Evolutionary conservation across 2,113 vertebrate species (phyloP), one percentile per base, ranked within the genome.

Genomic region (Odobenus rosmarus): DNA sequence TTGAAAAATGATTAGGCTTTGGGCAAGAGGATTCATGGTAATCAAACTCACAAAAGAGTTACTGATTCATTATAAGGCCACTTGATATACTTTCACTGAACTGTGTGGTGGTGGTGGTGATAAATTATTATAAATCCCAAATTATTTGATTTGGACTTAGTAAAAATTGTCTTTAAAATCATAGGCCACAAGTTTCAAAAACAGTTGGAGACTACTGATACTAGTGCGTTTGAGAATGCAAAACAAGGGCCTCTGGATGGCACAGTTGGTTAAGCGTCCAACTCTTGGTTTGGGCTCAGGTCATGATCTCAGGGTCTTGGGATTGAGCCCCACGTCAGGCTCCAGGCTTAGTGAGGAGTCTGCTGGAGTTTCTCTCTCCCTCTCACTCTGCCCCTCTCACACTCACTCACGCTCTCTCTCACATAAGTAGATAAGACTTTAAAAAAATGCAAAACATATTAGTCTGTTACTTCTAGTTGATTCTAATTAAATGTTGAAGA

Each of bases 121-220:
- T 69, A 85, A 26, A 13, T 76, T 79, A 49, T 72, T 80, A 5
- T 57, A 92, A 91, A 33, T 61, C 36, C 46, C 53, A 71, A 36
- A 72, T 85, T 81, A 71, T 62, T 93, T 69, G 57, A 69, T 69
- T 42, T 42, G 28, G 67, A 42, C 42, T 90, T 89, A 51, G 31
- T 90, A 57, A 81, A 59, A 92, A 79, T 26, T 94, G 31, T 90
- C 62, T 26, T 55, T 46, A 67, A 77, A 95, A 67, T 90, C 53
- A 51, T 61, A 83, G 23, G 76, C 81, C 33, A 81, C 36, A 61
- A 62, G 10, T 88, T 91, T 90, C 21, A 82, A 33, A 82, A 82
- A 76, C 36, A 49, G 28, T 85, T 95, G 55, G 69, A 53, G 46
- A 55, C 33, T 69, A 0, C 4, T 77, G 77, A 77, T 71, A 79